Conservation (phyloP, 2,113 vertebrate genomes). For the Embiotoca jacksoni region DNA sequence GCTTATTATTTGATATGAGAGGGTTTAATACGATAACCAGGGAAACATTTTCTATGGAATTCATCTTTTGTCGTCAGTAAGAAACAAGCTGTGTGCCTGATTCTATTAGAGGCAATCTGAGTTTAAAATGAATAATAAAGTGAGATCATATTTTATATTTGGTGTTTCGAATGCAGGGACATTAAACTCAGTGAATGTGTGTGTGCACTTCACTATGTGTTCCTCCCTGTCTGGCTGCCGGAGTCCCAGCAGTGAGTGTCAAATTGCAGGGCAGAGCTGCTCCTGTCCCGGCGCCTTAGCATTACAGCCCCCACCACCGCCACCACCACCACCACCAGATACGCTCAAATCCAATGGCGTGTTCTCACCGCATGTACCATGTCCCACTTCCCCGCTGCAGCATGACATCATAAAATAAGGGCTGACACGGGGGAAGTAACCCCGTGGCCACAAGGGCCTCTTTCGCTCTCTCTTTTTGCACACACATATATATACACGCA, state of each 20-base stretch:
- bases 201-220: slow-evolving; percentile 5
- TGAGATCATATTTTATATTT: slow-evolving; percentile 4
- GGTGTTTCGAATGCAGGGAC: not conserved
- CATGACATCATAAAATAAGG: slow-evolving; percentile 65
- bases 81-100: not conserved
- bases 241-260: slow-evolving; percentile 55
- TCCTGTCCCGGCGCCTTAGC: slow-evolving; percentile 65
- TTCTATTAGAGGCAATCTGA: not conserved
- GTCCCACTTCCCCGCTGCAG: slow-evolving; percentile 59
- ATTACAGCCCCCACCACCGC: slow-evolving; percentile 26
- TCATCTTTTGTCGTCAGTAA: slow-evolving; percentile 6
- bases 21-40: slow-evolving; percentile 40
- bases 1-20: slow-evolving; percentile 50
- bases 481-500: not conserved
- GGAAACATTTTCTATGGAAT: slow-evolving; percentile 16
- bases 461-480: not conserved
- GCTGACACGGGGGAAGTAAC: slow-evolving; percentile 58
- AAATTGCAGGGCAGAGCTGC: slow-evolving; percentile 57
- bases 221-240: slow-evolving; percentile 30
- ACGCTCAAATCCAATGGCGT: slow-evolving; percentile 48
- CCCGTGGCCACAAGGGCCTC: slow-evolving; percentile 51
- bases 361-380: slow-evolving; percentile 62
- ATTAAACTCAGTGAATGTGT: not conserved
- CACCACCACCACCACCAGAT: slow-evolving; percentile 14
- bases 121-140: not conserved